phyloP scores from a whole-genome alignment of 2,888 invertebrate genomes.

The Spodoptera picta region DNA sequence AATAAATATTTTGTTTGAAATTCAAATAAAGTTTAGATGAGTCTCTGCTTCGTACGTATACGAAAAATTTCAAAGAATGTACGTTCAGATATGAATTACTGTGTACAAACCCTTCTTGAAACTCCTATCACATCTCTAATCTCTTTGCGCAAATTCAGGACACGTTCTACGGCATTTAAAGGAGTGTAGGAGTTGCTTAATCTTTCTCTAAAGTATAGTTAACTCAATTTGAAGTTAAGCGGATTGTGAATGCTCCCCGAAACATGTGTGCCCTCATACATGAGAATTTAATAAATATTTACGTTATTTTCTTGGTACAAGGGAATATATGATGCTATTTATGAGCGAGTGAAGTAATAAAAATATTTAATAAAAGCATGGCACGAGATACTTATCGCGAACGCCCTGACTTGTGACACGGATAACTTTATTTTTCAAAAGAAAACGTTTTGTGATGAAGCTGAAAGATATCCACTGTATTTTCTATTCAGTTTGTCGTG shows the following conservation, averaged over 20 bases:
- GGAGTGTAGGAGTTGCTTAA: conserved; percentile 54
- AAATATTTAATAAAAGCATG: conserved; percentile 47
- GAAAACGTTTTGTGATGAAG: conserved; percentile 33
- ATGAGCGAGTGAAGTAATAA: conserved; percentile 30
- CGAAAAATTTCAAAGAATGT: neutral
- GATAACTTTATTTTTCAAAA: conserved; percentile 37
- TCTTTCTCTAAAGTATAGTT: conserved; percentile 60
- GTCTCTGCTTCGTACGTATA: too few relatives aligned
- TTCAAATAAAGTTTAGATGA: neutral
- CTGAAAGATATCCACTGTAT: conserved; percentile 26
- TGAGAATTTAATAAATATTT: conserved; percentile 47
- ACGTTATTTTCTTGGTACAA: conserved; percentile 12
- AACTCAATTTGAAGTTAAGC: conserved; percentile 55
- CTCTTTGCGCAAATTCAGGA: conserved; percentile 53
- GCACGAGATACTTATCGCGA: conserved; percentile 34
- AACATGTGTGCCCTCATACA: conserved; percentile 46
- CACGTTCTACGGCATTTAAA: conserved; percentile 60
- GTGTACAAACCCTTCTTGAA: conserved; percentile 26
- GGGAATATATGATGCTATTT: conserved; percentile 17
- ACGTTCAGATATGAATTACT: conserved; percentile 18
- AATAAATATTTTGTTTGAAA: neutral
- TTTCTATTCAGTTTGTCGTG: conserved; percentile 15
- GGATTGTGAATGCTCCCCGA: conserved; percentile 34
- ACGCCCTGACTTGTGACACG: conserved; percentile 24
- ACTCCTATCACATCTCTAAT: conserved; percentile 55